Evolutionary conservation across 2,113 vertebrate species (phyloP).

Genomic region (Trematomus loennbergii): DNA sequence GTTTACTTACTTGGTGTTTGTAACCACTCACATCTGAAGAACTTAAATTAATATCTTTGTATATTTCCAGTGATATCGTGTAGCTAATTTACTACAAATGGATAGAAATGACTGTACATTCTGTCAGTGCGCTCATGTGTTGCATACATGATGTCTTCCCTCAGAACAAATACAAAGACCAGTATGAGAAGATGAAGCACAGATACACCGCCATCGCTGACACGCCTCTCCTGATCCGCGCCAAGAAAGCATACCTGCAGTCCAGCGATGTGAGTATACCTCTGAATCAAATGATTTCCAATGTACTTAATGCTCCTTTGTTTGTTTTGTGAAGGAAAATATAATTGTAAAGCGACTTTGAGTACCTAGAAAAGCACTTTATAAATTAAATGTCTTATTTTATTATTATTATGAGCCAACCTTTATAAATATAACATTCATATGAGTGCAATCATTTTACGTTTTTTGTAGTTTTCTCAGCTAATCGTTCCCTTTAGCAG

Average conservation of each 20-base stretch:
- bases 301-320: no score
- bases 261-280: constrained; percentile 93
- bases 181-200: constrained; percentile 98
- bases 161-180: constrained; percentile 93
- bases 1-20: no score
- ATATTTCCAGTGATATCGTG: background rate
- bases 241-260: constrained; percentile 95
- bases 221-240: constrained; percentile 90
- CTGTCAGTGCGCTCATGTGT: background rate
- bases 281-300: no score
- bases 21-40: no score
- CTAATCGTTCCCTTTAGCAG: no score
- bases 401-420: no score
- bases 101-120: background rate
- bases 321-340: no score
- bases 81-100: background rate
- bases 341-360: no score
- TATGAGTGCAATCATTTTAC: background rate
- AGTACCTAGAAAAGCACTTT: no score
- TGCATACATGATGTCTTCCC: background rate
- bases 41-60: no score
- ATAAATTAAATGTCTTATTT: no score
- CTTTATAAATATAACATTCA: background rate
- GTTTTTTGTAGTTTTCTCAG: background rate
- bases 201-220: constrained; percentile 93